These are phyloP conservation scores for Drosophila nr. medialis DNA, from an alignment of 2,888 invertebrate species.

Conservation along the genomic window DNA sequence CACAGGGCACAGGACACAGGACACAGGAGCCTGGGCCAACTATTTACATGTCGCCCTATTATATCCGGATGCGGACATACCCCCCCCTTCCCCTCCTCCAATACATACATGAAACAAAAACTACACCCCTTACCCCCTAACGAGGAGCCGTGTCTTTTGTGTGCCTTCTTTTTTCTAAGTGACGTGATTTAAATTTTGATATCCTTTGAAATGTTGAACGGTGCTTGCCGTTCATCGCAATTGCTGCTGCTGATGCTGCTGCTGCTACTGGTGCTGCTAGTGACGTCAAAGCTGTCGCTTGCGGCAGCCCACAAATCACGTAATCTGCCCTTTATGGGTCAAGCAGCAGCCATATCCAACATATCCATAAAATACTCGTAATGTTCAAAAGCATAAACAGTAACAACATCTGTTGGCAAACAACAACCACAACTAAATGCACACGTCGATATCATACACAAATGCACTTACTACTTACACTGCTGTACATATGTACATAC, in stretches of 20 bases:
- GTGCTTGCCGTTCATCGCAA: conserved; percentile 15
- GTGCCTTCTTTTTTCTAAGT: conserved; percentile 47
- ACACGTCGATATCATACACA: neutral
- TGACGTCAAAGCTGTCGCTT: conserved; percentile 47
- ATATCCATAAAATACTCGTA: conserved; percentile 29
- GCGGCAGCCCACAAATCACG: conserved; percentile 61
- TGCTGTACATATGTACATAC: neutral
- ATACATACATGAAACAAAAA: neutral
- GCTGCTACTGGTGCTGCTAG: conserved; percentile 1
- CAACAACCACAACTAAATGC: conserved; percentile 38
- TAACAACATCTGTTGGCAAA: conserved; percentile 23
- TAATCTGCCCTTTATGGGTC: conserved; percentile 67
- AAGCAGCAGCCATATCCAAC: conserved; percentile 42
- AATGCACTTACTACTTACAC: neutral
- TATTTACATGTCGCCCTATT: conserved; percentile 71
- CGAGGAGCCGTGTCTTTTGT: conserved; percentile 46
- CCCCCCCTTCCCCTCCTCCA: neutral
- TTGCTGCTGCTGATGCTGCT: conserved; percentile 25
- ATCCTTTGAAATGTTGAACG: conserved; percentile 61
- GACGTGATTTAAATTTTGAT: conserved; percentile 76
- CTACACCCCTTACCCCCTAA: neutral
- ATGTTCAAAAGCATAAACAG: conserved; percentile 48
- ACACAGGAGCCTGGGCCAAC: conserved; percentile 44
- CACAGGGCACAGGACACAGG: conserved; percentile 11
- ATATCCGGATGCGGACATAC: conserved; percentile 36